A percentile compares a stretch with the other conserved stretches of the same genome.
phyloP scores from a whole-genome alignment of 2,113 vertebrate species.

The Nettapus auritus region DNA sequence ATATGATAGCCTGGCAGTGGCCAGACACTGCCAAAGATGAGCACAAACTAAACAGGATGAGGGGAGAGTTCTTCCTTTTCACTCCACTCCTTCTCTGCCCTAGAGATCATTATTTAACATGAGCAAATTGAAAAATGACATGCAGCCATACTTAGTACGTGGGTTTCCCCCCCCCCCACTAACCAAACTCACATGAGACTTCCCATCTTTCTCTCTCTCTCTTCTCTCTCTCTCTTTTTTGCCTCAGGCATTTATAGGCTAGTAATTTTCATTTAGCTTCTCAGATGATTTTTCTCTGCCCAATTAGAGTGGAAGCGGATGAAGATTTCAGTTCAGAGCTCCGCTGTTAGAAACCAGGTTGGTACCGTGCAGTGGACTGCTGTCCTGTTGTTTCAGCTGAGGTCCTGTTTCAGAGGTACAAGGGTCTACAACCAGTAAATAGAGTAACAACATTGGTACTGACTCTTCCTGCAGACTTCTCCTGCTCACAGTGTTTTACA shows the following conservation, averaged over 20 bases:
- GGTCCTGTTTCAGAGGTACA: background rate
- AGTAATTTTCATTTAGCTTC: slow-evolving; percentile 85
- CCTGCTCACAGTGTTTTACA: background rate
- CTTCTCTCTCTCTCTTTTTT: slow-evolving; percentile 32
- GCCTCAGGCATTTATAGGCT: slow-evolving; percentile 84
- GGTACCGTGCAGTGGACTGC: background rate
- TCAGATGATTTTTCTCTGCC: slow-evolving; percentile 75
- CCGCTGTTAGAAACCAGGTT: background rate
- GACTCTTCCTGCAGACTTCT: background rate
- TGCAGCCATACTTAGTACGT: slow-evolving; percentile 78
- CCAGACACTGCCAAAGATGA: background rate
- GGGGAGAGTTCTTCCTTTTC: slow-evolving; percentile 21
- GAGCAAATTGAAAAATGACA: slow-evolving; percentile 71
- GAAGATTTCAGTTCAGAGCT: slow-evolving; percentile 22
- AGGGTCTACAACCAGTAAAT: background rate
- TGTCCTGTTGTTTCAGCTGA: background rate
- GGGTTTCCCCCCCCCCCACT: slow-evolving; percentile 65
- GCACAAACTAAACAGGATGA: background rate
- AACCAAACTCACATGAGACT: slow-evolving; percentile 85
- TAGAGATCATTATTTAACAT: slow-evolving; percentile 58
- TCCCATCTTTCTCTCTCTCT: slow-evolving; percentile 41
- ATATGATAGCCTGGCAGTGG: background rate
- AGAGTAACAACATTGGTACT: accelerated
- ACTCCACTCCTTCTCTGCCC: slow-evolving; percentile 8
- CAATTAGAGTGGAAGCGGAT: slow-evolving; percentile 22